These are phyloP conservation scores for Lichenostomus cassidix DNA, from an alignment of 2,113 vertebrate genomes.

Conservation along the genomic window DNA sequence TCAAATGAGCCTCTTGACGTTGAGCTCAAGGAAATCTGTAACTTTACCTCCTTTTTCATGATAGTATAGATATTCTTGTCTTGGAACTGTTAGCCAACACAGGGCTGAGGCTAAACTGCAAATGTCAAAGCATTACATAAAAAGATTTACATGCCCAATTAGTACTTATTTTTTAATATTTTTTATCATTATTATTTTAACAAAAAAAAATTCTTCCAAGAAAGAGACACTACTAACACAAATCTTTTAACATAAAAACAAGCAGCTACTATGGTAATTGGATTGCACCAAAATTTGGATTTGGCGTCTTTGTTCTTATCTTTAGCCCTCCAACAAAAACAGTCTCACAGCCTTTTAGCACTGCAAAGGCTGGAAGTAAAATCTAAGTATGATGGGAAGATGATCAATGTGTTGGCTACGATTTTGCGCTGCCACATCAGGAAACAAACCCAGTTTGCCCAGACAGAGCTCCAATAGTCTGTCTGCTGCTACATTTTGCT, in stretches of 20 bases:
- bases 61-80: not conserved
- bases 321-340: not conserved
- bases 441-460: not conserved
- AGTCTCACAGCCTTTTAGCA: not conserved
- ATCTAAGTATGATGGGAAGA: not conserved
- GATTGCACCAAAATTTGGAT: not conserved
- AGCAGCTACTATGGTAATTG: not conserved
- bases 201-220: not conserved
- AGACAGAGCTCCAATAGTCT: not conserved
- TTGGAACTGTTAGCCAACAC: not conserved
- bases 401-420: not conserved
- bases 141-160: not conserved
- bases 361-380: not conserved
- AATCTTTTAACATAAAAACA: not conserved
- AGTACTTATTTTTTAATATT: not conserved
- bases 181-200: not conserved
- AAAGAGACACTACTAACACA: not conserved
- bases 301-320: not conserved
- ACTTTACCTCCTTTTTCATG: not conserved
- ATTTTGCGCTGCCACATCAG: not conserved
- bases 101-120: not conserved
- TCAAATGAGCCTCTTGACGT: not conserved
- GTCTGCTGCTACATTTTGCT: not conserved
- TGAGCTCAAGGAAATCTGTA: not conserved
- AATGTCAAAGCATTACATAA: not conserved